These are phyloP conservation scores for Rhamnusium bicolor DNA, from an alignment of 2,888 invertebrate species.

Conservation along the genomic window DNA sequence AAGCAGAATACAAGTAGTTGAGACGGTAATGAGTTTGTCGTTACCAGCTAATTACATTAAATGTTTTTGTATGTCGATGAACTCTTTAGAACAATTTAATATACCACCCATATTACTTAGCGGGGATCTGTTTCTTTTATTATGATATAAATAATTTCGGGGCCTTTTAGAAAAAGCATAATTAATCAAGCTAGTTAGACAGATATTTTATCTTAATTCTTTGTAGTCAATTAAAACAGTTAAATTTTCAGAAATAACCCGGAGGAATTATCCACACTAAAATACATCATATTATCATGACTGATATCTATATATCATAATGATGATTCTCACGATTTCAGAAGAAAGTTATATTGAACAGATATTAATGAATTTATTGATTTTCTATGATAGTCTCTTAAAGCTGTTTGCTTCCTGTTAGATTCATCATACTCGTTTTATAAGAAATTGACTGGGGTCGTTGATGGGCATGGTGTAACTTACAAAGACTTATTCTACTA, in stretches of 20 bases:
- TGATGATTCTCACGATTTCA: too few relatives aligned
- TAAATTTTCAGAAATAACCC: too few relatives aligned
- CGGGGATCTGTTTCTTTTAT: constrained; percentile 18
- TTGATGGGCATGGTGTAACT: too few relatives aligned
- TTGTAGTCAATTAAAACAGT: not conserved
- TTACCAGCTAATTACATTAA: constrained; percentile 48
- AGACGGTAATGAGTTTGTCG: constrained; percentile 46
- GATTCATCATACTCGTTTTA: too few relatives aligned
- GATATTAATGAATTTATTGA: too few relatives aligned
- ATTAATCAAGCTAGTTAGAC: not conserved
- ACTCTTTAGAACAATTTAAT: constrained; percentile 34
- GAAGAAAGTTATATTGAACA: too few relatives aligned
- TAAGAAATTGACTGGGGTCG: too few relatives aligned
- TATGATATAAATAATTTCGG: not conserved
- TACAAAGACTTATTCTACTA: too few relatives aligned
- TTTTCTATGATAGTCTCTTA: too few relatives aligned
- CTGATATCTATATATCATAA: too few relatives aligned
- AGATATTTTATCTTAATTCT: not conserved
- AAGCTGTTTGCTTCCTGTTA: too few relatives aligned
- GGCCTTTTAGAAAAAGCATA: not conserved
- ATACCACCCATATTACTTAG: constrained; percentile 35
- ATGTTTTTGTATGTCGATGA: constrained; percentile 43
- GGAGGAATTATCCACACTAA: not conserved
- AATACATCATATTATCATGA: too few relatives aligned
- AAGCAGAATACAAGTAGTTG: constrained; percentile 46